phyloP scores from a whole-genome alignment of 2,888 invertebrate genomes.

The Rhaphigaster nebulosa region DNA sequence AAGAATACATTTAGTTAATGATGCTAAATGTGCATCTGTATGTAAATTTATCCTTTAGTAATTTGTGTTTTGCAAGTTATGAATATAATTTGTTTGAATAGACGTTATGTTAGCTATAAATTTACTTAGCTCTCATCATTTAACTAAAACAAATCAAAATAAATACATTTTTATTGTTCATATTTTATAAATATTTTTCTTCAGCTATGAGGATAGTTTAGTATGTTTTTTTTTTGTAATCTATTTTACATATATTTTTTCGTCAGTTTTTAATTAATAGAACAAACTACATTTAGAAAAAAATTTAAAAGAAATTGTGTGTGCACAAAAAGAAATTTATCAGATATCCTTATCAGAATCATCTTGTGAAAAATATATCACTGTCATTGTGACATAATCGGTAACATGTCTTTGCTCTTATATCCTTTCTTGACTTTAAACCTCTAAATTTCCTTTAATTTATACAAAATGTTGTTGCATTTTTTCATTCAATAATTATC shows the following conservation, averaged over 20 bases:
- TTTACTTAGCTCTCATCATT: neutral
- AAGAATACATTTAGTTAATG: neutral
- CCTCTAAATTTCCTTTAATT: neutral
- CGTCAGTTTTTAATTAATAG: neutral
- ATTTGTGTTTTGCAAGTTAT: neutral
- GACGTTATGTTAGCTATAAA: neutral
- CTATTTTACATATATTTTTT: neutral
- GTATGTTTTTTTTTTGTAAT: neutral
- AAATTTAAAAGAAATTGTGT: neutral
- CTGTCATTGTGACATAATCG: neutral
- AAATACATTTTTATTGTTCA: neutral
- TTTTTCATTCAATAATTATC: neutral
- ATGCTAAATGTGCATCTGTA: neutral
- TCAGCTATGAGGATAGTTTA: neutral
- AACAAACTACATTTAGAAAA: neutral
- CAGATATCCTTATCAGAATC: conserved; percentile 1
- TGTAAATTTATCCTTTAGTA: neutral
- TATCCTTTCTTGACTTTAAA: neutral
- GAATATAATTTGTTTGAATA: neutral
- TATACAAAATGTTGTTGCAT: neutral
- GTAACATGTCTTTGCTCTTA: neutral
- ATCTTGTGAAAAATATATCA: conserved; percentile 18
- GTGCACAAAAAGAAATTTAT: neutral
- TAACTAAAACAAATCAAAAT: neutral
- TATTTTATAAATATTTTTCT: neutral